Conservation (phyloP, 2,113 vertebrate species). For the Lepus americanus region DNA sequence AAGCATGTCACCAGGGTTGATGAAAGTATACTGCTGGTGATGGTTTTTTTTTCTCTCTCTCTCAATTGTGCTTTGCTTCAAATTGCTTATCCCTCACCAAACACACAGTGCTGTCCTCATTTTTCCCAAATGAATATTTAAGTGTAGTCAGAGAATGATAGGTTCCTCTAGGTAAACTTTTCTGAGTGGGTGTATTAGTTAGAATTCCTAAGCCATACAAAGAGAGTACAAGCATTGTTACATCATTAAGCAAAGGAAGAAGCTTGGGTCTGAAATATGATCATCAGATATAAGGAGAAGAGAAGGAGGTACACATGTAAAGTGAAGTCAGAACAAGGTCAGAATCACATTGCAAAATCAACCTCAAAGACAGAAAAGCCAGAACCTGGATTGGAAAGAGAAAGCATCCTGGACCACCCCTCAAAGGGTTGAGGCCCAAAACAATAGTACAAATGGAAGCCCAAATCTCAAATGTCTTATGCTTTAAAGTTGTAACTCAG, state of each 20-base stretch:
- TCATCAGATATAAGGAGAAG: not conserved
- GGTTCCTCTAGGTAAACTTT: not conserved
- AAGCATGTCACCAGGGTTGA: not conserved
- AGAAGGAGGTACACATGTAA: not conserved
- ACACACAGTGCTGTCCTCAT: not conserved
- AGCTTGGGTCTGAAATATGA: not conserved
- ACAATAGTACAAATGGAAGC: not conserved
- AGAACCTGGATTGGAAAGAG: not conserved
- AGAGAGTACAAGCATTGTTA: not conserved
- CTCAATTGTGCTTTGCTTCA: not conserved
- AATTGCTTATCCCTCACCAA: not conserved
- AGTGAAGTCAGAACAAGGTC: not conserved
- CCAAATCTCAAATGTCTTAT: not conserved
- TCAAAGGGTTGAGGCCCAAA: not conserved
- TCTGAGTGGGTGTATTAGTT: not conserved
- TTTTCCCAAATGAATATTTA: not conserved
- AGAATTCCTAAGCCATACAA: not conserved
- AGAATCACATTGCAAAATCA: not conserved
- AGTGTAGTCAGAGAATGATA: rapidly evolving
- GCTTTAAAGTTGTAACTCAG: not conserved
- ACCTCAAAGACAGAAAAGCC: not conserved
- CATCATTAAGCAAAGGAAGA: not conserved
- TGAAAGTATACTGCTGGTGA: not conserved
- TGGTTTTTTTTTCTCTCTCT: not conserved
- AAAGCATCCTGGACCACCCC: not conserved